Evolutionary conservation across 2,797 vertebrate species (phyloP).

Genomic region (Pelobates cultripes): DNA sequence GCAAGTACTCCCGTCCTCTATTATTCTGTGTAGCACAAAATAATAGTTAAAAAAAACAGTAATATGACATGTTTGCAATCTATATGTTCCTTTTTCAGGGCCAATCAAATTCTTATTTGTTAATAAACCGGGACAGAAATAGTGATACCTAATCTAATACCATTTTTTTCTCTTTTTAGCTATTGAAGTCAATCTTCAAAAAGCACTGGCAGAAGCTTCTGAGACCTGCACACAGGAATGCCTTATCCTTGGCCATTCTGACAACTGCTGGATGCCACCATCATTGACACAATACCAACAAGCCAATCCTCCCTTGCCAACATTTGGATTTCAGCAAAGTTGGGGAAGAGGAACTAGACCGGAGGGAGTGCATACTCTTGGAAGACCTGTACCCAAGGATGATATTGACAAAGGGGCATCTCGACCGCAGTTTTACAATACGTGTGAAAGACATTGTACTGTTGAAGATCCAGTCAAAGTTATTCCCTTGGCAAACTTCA

Average conservation of each 20-base stretch:
- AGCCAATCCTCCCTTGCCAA: constrained; percentile 73
- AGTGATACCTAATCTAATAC: no score
- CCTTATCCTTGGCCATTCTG: constrained; percentile 94
- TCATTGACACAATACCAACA: constrained; percentile 85
- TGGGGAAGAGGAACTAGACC: constrained; percentile 78
- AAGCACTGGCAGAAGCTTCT: constrained; percentile 91
- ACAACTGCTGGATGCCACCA: constrained; percentile 98
- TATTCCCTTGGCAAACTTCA: constrained; percentile 90
- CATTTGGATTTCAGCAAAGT: constrained; percentile 84
- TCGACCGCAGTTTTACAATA: constrained; percentile 89
- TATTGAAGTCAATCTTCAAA: constrained; percentile 92
- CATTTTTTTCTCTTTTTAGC: constrained; percentile 68
- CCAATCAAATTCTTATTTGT: no score
- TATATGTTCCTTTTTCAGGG: no score
- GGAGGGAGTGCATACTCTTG: constrained; percentile 84
- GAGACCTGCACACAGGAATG: constrained; percentile 98
- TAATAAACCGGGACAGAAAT: no score
- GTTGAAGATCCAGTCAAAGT: constrained; percentile 88
- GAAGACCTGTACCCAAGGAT: constrained; percentile 85
- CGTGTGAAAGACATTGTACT: constrained; percentile 86
- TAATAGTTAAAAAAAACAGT: no score
- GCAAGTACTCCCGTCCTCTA: no score
- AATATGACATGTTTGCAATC: no score
- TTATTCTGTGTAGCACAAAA: no score
- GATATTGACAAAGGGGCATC: constrained; percentile 82